Percentiles rank a stretch among this genome's conserved stretches.
Conservation (phyloP, 2,797 vertebrate genomes). For the Dryobates pubescens region DNA sequence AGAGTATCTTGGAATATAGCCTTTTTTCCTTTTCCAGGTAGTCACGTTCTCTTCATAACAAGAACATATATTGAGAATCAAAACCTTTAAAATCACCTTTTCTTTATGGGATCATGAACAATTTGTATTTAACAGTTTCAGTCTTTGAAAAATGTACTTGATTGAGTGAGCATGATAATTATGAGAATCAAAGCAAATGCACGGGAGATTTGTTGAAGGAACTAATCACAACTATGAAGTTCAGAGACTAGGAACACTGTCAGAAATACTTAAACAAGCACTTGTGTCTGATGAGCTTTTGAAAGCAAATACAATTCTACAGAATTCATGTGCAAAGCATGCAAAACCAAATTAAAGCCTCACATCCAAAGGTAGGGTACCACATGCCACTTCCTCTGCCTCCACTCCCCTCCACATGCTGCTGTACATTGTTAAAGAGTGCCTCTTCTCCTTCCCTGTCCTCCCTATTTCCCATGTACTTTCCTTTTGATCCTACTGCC, state of each 20-base stretch:
- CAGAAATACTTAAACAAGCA: constrained; percentile 3
- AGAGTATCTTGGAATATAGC: neutral
- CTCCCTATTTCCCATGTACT: neutral
- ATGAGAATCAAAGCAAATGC: constrained; percentile 49
- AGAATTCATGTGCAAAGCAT: neutral
- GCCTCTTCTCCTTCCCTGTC: neutral
- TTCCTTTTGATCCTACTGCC: neutral
- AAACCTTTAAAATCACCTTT: constrained; percentile 12
- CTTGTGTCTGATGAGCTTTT: neutral
- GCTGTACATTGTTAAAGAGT: rapidly evolving
- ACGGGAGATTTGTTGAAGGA: constrained; percentile 45
- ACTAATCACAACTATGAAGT: constrained; percentile 18
- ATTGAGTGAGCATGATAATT: constrained; percentile 45
- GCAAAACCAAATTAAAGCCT: neutral
- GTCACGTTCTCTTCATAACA: neutral
- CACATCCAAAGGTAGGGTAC: neutral
- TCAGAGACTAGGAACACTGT: constrained; percentile 5
- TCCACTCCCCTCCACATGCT: neutral
- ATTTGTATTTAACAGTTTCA: constrained; percentile 42
- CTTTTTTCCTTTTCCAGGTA: neutral
- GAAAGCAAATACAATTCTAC: constrained; percentile 15
- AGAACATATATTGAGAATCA: neutral
- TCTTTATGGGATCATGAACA: constrained; percentile 13
- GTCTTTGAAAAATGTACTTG: constrained; percentile 26
- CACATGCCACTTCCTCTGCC: neutral